Base-by-base conservation (phyloP, 1,140 invertebrate species). In the Lepidurus apus region DNA sequence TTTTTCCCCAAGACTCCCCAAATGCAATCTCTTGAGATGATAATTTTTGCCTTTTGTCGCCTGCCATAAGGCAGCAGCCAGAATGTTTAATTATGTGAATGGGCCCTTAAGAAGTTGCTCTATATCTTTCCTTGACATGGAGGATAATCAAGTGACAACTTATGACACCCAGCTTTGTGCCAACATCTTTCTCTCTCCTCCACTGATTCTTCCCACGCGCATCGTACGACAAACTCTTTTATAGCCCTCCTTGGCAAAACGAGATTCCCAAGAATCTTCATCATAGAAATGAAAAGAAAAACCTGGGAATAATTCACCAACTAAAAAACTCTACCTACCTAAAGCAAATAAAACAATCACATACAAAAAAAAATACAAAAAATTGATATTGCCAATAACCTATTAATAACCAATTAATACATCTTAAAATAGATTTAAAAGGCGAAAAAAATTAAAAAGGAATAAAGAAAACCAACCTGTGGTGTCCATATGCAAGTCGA, bases 401-500 rank as follows among this genome's bases (percentile, higher is more conserved):
- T 3, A 34, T 4, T 34, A 34, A 34, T 34, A 34, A 34, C 34
- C 34, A 34, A 34, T 34, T 34, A 34, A 34, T 4, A 34, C 34
- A 34, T 4, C 34, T 34, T 34, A 34, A 34, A 34, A 34, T 34
- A 34, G 34, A 34, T 34, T 34, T 34, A 34, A 4, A 3, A 34
- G 34, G 4, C 7, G 53, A 65, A 65, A 17, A 65, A 65, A 2
- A 47, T 10, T 47, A 1, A n/a, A 65, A 8, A 13, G 7, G 21
- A 11, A 65, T 7, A 65, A n/a, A 21, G 24, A n/a, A 75, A 84
- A 87, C 90, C 91, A 86, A 94, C 93, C 91, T 93, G 91, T 81
- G 93, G 93, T 34, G 91, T 91, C 94, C 93, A 94, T 42, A 87
- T 81, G 79, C 82, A 83, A 45, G 84, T 83, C n/a, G 85, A 83